A percentile compares a stretch with the other conserved stretches of the same genome.
Evolutionary conservation across 2,797 vertebrate species (phyloP).

Genomic region (Pipistrellus kuhlii): DNA sequence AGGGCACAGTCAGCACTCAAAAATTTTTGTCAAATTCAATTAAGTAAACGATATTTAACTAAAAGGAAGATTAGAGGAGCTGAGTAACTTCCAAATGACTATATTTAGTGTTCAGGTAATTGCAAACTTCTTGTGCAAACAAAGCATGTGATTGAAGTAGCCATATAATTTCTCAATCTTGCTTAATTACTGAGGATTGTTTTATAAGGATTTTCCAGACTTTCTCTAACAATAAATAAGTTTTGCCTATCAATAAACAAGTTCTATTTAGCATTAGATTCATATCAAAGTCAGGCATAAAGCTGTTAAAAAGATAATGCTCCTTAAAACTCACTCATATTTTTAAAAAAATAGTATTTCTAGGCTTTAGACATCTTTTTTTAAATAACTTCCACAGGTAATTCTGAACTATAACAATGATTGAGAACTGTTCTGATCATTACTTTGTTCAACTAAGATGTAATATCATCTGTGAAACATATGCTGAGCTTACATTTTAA

Average conservation of each 20-base stretch:
- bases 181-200: not conserved
- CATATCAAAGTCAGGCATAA: not conserved
- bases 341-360: not conserved
- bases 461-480: not conserved
- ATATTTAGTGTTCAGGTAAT: not conserved
- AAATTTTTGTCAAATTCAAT: slow-evolving; percentile 54
- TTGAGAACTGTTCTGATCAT: not conserved
- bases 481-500: not conserved
- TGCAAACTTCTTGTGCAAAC: slow-evolving; percentile 6
- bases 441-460: not conserved
- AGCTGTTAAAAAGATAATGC: not conserved
- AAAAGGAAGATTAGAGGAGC: not conserved
- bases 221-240: not conserved
- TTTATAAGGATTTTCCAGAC: not conserved
- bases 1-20: not conserved
- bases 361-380: not conserved
- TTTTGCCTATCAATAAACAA: not conserved
- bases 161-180: slow-evolving; percentile 34
- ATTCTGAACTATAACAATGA: not conserved
- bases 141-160: not conserved
- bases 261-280: not conserved
- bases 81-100: slow-evolving; percentile 2
- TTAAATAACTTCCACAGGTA: not conserved
- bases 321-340: not conserved
- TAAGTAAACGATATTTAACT: slow-evolving; percentile 14